These are phyloP conservation scores for Tachyglossus aculeatus DNA, from an alignment of 2,797 vertebrate species.

Conservation along the genomic window DNA sequence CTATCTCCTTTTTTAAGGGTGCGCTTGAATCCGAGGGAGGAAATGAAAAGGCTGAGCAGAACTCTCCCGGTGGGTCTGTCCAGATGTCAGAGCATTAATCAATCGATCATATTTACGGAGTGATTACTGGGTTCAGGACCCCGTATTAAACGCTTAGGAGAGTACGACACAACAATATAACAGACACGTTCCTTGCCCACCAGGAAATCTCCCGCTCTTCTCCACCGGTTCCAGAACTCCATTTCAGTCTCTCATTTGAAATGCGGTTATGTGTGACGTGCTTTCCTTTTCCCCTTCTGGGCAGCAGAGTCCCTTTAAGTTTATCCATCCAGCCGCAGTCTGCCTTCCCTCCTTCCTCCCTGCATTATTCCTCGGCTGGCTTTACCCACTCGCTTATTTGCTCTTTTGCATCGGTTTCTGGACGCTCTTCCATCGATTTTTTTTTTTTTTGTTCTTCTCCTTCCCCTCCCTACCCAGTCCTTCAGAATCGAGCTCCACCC, in stretches of 20 bases:
- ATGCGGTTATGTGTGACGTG: conserved; percentile 34
- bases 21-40: too few species aligned
- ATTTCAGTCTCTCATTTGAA: conserved; percentile 41
- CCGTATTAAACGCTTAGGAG: too few species aligned
- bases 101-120: too few species aligned
- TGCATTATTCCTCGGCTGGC: conserved; percentile 34
- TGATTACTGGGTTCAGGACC: too few species aligned
- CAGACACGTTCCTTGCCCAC: too few species aligned
- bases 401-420: conserved; percentile 14
- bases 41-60: too few species aligned
- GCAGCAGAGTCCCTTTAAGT: conserved; percentile 40
- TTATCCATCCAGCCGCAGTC: conserved; percentile 1
- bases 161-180: too few species aligned
- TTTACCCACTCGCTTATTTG: conserved; percentile 34
- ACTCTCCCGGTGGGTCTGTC: too few species aligned
- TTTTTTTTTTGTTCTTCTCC: background rate
- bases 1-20: too few species aligned
- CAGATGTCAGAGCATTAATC: too few species aligned
- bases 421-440: conserved; percentile 16
- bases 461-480: background rate
- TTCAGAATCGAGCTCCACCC: too few species aligned
- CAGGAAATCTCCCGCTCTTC: conserved; percentile 3
- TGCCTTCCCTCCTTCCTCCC: background rate
- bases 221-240: conserved; percentile 39
- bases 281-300: conserved; percentile 15